Percentiles rank a stretch among this genome's conserved stretches.
Conservation (phyloP, 2,797 vertebrate genomes). For the Dromococcyx pavoninus region DNA sequence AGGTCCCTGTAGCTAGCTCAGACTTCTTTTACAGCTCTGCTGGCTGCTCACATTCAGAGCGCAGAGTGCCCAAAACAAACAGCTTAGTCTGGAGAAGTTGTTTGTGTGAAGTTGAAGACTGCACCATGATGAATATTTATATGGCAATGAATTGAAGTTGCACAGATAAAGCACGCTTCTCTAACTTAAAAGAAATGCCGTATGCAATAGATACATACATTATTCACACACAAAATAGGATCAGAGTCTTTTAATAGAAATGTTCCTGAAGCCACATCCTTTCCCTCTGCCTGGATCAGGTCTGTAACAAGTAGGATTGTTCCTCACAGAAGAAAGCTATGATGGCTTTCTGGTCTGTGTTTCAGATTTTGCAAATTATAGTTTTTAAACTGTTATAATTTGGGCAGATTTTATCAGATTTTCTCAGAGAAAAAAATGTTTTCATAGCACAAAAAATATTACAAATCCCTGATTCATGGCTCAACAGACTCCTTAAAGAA, state of each 20-base stretch:
- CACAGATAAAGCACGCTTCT: conserved; percentile 42
- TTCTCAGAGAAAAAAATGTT: neutral
- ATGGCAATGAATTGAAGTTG: conserved; percentile 48
- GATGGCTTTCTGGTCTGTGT: neutral
- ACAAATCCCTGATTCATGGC: neutral
- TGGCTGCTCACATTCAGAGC: conserved; percentile 10
- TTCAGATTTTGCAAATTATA: neutral
- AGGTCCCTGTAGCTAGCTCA: neutral
- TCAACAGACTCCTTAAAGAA: neutral
- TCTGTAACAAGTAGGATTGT: neutral
- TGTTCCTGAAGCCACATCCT: neutral
- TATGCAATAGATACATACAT: neutral
- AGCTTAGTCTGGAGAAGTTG: conserved; percentile 45
- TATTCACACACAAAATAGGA: conserved; percentile 35
- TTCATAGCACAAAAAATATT: neutral
- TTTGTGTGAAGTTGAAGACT: conserved; percentile 49
- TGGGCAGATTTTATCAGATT: neutral
- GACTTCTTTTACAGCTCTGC: neutral
- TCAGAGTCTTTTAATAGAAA: conserved; percentile 42
- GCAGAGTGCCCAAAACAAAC: conserved; percentile 20
- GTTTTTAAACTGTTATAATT: neutral
- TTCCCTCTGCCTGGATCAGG: neutral
- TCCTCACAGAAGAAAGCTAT: neutral
- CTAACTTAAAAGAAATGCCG: conserved; percentile 40
- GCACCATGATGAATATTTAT: conserved; percentile 58